A percentile compares a stretch with the other conserved stretches of the same genome.
Conservation (phyloP, 2,888 invertebrate species). For the Deilephila porcellus region DNA sequence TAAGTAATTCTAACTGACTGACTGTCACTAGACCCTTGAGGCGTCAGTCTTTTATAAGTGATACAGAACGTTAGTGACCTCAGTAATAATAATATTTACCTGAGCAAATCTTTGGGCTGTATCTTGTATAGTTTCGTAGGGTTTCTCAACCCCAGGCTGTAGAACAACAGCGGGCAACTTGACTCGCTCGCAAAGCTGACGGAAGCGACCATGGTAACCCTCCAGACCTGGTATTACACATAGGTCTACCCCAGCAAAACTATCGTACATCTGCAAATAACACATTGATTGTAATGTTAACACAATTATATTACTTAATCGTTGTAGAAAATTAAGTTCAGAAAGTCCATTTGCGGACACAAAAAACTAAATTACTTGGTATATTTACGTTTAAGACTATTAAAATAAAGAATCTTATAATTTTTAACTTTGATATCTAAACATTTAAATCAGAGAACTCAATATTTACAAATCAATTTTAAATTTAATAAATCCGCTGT, state of each 20-base stretch:
- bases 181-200: slow-evolving; percentile 53
- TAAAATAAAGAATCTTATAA: no score
- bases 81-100: slow-evolving; percentile 37
- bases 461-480: background rate
- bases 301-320: no score
- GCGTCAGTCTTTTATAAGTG: no score
- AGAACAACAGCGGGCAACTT: slow-evolving; percentile 59
- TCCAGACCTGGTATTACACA: slow-evolving; percentile 34
- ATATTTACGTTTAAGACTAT: no score
- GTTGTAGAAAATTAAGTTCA: no score
- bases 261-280: slow-evolving; percentile 53
- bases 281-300: background rate
- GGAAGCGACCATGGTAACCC: slow-evolving; percentile 32
- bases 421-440: no score
- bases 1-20: no score
- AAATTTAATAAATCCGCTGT: no score
- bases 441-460: background rate
- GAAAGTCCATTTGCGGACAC: no score
- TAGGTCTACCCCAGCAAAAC: slow-evolving; percentile 36
- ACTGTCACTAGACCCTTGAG: no score
- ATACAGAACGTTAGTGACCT: no score
- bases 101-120: slow-evolving; percentile 51
- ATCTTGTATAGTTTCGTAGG: slow-evolving; percentile 48
- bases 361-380: no score
- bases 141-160: slow-evolving; percentile 55